Conservation (phyloP, 2,113 vertebrate genomes). For the Amphilophus citrinellus region DNA sequence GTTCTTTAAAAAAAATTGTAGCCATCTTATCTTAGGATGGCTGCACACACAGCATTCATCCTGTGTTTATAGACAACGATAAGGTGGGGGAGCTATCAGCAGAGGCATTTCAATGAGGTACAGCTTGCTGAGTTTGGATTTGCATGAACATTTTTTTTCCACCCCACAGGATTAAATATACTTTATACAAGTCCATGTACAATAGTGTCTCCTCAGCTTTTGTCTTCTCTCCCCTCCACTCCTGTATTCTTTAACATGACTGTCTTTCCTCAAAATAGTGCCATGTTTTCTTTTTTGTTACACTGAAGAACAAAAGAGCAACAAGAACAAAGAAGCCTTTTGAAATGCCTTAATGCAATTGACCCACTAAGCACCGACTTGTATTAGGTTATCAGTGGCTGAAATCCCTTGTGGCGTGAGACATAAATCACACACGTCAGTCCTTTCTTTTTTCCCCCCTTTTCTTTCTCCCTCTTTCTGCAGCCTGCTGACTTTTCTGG, state of each 20-base stretch:
- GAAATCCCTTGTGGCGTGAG: slow-evolving; percentile 75
- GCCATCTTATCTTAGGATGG: slow-evolving; percentile 42
- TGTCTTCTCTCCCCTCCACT: slow-evolving; percentile 20
- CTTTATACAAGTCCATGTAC: slow-evolving; percentile 13
- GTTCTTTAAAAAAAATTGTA: slow-evolving; percentile 35
- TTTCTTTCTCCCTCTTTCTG: slow-evolving; percentile 45
- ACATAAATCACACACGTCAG: slow-evolving; percentile 81
- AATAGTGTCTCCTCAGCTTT: not conserved
- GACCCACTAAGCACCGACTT: slow-evolving; percentile 78
- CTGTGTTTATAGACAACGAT: slow-evolving; percentile 38
- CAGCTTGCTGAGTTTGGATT: slow-evolving; percentile 35
- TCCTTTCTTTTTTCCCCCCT: not conserved
- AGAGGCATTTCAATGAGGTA: slow-evolving; percentile 21
- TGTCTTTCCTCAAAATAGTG: slow-evolving; percentile 46
- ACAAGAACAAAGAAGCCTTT: slow-evolving; percentile 55
- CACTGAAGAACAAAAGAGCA: slow-evolving; percentile 66
- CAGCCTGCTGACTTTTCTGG: slow-evolving; percentile 56
- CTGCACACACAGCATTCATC: slow-evolving; percentile 31
- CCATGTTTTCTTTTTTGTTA: slow-evolving; percentile 51
- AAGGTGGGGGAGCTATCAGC: slow-evolving; percentile 34
- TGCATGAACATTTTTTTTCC: slow-evolving; percentile 34
- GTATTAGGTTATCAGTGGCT: slow-evolving; percentile 81
- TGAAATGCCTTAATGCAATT: slow-evolving; percentile 77
- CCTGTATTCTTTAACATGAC: slow-evolving; percentile 24
- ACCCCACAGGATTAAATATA: slow-evolving; percentile 16